phyloP scores from a whole-genome alignment of 2,888 invertebrate species.

The Arctia plantaginis region DNA sequence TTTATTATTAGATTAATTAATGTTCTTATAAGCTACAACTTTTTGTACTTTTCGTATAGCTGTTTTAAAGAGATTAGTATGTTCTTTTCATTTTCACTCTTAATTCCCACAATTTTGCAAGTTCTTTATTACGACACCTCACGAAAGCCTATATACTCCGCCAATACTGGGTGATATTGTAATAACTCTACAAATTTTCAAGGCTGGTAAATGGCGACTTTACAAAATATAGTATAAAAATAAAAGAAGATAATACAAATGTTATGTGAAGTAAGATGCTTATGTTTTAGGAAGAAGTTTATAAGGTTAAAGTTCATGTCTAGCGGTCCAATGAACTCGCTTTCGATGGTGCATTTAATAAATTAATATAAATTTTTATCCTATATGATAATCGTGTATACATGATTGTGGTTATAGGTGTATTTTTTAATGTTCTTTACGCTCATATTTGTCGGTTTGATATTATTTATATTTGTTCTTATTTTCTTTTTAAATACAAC shows the following conservation, averaged over 20 bases:
- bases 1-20: neutral
- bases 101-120: neutral
- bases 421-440: neutral
- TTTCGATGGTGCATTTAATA: slow-evolving; percentile 7
- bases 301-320: slow-evolving; percentile 10
- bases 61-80: neutral
- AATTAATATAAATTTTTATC: neutral
- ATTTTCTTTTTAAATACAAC: too few relatives aligned
- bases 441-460: neutral
- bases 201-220: neutral
- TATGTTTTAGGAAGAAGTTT: neutral
- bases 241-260: neutral
- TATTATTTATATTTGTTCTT: neutral
- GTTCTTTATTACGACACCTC: neutral
- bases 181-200: too few relatives aligned
- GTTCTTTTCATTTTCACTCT: neutral
- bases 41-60: neutral
- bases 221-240: neutral
- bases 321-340: neutral
- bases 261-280: neutral
- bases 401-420: too few relatives aligned
- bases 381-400: too few relatives aligned
- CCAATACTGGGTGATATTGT: too few relatives aligned
- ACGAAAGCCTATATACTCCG: too few relatives aligned
- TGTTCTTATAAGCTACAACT: neutral